Base-by-base conservation (phyloP, 2,113 vertebrate species). In the Ceratotherium simum region DNA sequence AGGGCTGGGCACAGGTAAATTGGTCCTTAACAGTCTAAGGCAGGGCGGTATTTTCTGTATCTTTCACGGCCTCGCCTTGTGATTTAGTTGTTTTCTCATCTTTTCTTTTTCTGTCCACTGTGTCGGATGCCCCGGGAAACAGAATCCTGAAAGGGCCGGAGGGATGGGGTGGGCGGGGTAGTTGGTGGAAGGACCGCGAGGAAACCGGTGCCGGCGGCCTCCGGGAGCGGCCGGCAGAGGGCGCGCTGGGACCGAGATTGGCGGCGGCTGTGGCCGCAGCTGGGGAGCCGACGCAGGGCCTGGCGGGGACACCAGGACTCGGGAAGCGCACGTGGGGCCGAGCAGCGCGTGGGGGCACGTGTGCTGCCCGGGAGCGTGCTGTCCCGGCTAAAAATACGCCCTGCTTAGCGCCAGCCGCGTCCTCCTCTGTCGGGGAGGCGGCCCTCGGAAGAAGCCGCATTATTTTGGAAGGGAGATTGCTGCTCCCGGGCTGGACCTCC, bases 151-250 rank as follows among this genome's bases (percentile, higher is more conserved):
- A n/a, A 60, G 72, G 1, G n/a, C 58, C 1, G 1, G 8, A 27
- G 21, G 16, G 16, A 2, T 65, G 62, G 31, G 7, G 23, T 42
- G 36, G 18, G 17, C n/a, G 1, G 11, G 25, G 6, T 12, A 67
- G 83, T 17, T 0, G 20, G 6, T 18, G 21, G 25, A 78, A 10
- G 39, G 17, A 31, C 56, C 0, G 2, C 17, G 12, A 5, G 67
- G 46, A 80, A 76, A 54, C n/a, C 42, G 36, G n/a, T 58, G 31
- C 20, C 31, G 23, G 72, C 20, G 10, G 73, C 27, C 27, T 46
- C 36, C 16, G 3, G 14, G 1, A 91, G 46, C 0, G 0, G 79
- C 95, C 97, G n/a, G 95, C 87, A 98, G 98, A 96, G 97, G 97
- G 98, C 96, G 97, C 92, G n/a, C 90, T 23, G 72, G 69, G 33